phyloP scores from a whole-genome alignment of 2,113 vertebrate genomes.

The Ceyx melanurus region DNA sequence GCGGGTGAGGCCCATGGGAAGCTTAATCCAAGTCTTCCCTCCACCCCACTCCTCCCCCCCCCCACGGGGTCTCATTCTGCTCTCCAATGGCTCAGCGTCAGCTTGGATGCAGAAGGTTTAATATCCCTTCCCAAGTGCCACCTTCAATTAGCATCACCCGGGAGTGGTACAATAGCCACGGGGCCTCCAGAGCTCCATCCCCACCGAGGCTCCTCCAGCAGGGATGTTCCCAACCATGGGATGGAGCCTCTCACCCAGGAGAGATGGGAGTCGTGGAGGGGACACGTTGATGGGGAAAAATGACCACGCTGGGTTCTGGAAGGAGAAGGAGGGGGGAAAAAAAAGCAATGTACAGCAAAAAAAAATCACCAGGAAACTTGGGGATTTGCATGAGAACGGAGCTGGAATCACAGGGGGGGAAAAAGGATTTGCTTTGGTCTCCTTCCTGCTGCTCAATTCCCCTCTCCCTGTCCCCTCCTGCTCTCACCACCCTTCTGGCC shows the following conservation, averaged over 20 bases:
- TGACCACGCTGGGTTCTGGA: not conserved
- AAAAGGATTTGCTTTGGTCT: not conserved
- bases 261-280: not conserved
- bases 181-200: fast-evolving
- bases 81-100: not conserved
- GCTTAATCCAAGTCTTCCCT: not conserved
- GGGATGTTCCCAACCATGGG: not conserved
- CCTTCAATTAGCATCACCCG: not conserved
- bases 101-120: not conserved
- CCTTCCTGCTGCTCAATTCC: not conserved
- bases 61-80: not conserved
- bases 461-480: not conserved
- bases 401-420: not conserved
- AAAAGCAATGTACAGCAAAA: too few relatives aligned
- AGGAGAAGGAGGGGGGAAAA: not conserved
- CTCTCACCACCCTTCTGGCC: too few relatives aligned
- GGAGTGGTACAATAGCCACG: not conserved
- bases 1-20: not conserved
- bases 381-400: not conserved
- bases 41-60: not conserved
- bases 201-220: not conserved
- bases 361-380: not conserved
- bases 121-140: constrained; percentile 23
- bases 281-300: not conserved
- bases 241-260: not conserved